Evolutionary conservation across 1,140 invertebrate genomes (phyloP), one percentile per base, ranked within the genome.

Genomic region (Chironomus tepperi): DNA sequence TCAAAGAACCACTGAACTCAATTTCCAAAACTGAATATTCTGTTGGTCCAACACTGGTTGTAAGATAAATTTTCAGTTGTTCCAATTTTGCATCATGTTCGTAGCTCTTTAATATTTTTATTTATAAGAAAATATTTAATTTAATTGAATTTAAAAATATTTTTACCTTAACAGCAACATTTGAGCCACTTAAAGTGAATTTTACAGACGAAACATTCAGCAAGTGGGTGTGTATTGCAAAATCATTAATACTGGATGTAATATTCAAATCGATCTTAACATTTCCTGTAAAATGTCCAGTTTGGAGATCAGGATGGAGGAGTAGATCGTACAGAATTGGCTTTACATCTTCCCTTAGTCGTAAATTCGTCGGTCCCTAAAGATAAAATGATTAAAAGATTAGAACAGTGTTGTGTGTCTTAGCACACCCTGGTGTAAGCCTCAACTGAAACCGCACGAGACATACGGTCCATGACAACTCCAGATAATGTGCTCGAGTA

Each of bases 311-410:
- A 0, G 94, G 94, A 78, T 89, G 83, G 34, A 96, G 81, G 16
- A 85, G 87, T 0, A 97, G 81, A 77, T 93, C 88, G 80, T 97
- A 97, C 77, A 90, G 87, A 3, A 85, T 77, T 0, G 95, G 94
- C 10, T 84, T 81, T 0, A 93, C 83, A 74, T 87, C 83, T 0
- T 79, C 79, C 0, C 92, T 88, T 72, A 97, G 83, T 16, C 91
- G 84, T 78, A 87, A 87, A 67, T 80, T 76, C 8, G 83, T 7
- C 18, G n/a, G 67, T 47, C 15, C 43, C 8, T 47, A 57, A 15
- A 15, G 1, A n/a, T n/a, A n/a, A n/a, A n/a, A n/a, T n/a, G n/a
- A 57, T 57, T 57, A 57, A 57, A 57, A 47, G 43, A 3, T 47
- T 47, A 2, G 7, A 3, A 2, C 24, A 34, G 1, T 34, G 24